These are phyloP conservation scores for Volucella bombylans DNA, from an alignment of 2,888 invertebrate species.

Conservation along the genomic window DNA sequence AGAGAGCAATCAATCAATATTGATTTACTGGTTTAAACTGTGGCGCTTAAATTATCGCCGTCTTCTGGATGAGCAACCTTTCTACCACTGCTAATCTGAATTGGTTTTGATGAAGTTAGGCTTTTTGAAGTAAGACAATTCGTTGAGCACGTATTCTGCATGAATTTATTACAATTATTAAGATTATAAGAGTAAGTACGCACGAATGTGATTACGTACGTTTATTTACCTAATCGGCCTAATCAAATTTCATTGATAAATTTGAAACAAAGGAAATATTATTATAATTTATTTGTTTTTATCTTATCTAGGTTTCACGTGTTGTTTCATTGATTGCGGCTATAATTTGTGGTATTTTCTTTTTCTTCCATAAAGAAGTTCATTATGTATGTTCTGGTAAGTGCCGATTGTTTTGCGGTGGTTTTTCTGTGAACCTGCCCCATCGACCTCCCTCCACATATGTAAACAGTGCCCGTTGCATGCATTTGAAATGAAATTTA, in stretches of 20 bases:
- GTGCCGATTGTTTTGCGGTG: constrained; percentile 45
- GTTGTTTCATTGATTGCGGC: constrained; percentile 35
- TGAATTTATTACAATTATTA: too few species aligned
- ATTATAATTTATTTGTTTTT: constrained; percentile 27
- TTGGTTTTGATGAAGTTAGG: too few species aligned
- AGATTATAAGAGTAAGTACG: too few species aligned
- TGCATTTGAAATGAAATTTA: constrained; percentile 33
- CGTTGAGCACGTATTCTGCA: too few species aligned
- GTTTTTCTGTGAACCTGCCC: constrained; percentile 17
- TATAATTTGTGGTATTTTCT: constrained; percentile 19
- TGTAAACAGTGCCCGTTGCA: constrained; percentile 28
- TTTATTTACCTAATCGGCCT: too few species aligned
- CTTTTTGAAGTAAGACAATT: too few species aligned
- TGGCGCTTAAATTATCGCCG: too few species aligned
- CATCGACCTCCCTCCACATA: not conserved
- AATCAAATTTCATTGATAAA: constrained; percentile 11
- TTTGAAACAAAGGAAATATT: not conserved
- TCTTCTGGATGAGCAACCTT: too few species aligned
- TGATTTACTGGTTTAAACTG: too few species aligned
- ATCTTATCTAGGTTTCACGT: constrained; percentile 49
- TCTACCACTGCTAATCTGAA: too few species aligned
- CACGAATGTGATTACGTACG: too few species aligned
- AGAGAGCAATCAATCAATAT: too few species aligned
- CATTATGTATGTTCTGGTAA: constrained; percentile 63
- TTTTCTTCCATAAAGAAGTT: constrained; percentile 5